A percentile compares a stretch with the other conserved stretches of the same genome.
These are phyloP conservation scores for Xanthia togata DNA, from an alignment of 2,888 invertebrate genomes.

Conservation along the genomic window DNA sequence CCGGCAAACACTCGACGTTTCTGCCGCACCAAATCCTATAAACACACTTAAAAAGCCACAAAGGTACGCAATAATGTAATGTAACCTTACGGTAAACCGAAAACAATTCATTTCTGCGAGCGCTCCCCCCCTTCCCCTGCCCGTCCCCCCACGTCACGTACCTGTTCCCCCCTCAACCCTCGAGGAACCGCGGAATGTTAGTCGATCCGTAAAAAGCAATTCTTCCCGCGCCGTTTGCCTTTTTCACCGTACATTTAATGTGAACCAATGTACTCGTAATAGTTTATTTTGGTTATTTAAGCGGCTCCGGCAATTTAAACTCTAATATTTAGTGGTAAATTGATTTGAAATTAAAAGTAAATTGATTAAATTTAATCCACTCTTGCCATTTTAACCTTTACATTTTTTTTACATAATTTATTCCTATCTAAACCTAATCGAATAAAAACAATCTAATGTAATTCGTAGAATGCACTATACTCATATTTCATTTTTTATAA, in stretches of 20 bases:
- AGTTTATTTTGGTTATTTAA: constrained; percentile 76
- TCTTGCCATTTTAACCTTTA: neutral
- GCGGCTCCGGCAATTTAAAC: constrained; percentile 62
- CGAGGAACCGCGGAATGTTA: constrained; percentile 82
- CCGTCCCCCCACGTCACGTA: constrained; percentile 65
- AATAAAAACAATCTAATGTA: neutral
- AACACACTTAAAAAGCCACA: constrained; percentile 84
- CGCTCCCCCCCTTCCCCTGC: constrained; percentile 56
- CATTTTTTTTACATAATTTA: neutral
- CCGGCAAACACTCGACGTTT: constrained; percentile 51
- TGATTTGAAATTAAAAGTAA: no score
- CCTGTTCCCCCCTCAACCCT: constrained; percentile 65
- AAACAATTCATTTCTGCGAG: constrained; percentile 86
- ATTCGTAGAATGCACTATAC: neutral
- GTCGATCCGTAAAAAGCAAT: constrained; percentile 89
- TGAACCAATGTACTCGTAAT: constrained; percentile 83
- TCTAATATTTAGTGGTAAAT: constrained; percentile 22
- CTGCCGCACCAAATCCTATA: constrained; percentile 76
- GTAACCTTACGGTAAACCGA: constrained; percentile 83
- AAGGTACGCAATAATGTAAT: constrained; percentile 85
- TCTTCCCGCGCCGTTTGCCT: constrained; percentile 86
- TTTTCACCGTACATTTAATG: constrained; percentile 87
- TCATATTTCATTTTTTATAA: neutral
- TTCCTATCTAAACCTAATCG: neutral
- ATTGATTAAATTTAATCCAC: neutral